Conservation (phyloP, 2,888 invertebrate species). For the Acanthoscelides obtectus region DNA sequence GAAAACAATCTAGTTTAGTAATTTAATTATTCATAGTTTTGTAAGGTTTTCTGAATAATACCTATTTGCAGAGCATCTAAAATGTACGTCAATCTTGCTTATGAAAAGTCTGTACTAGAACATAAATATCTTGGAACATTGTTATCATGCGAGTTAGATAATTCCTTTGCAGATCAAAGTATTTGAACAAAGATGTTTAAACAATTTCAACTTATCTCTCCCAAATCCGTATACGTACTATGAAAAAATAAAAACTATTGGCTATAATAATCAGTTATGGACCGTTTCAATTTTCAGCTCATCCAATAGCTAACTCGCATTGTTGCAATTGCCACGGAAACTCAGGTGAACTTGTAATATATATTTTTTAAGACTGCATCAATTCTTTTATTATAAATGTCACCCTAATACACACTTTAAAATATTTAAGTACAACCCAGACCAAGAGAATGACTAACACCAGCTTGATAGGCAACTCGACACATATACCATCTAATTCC, state of each 20-base stretch:
- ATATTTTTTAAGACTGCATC: not conserved
- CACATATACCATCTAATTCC: too few species aligned
- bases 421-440: too few species aligned
- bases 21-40: not conserved
- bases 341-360: not conserved
- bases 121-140: not conserved
- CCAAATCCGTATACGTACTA: too few species aligned
- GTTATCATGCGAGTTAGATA: not conserved
- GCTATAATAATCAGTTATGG: not conserved
- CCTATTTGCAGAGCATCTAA: too few species aligned
- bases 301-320: not conserved
- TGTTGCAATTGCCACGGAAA: not conserved
- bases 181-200: too few species aligned
- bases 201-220: too few species aligned
- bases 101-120: not conserved
- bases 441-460: too few species aligned
- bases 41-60: not conserved
- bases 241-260: not conserved
- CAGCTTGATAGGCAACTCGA: too few species aligned
- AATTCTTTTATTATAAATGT: not conserved
- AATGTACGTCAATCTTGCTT: not conserved
- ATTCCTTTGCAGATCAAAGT: too few species aligned
- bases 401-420: too few species aligned
- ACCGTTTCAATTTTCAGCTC: not conserved
- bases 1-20: not conserved